Percentiles rank a stretch among this genome's conserved stretches.
Conservation (phyloP, 2,888 invertebrate genomes). For the Diaperis boleti region DNA sequence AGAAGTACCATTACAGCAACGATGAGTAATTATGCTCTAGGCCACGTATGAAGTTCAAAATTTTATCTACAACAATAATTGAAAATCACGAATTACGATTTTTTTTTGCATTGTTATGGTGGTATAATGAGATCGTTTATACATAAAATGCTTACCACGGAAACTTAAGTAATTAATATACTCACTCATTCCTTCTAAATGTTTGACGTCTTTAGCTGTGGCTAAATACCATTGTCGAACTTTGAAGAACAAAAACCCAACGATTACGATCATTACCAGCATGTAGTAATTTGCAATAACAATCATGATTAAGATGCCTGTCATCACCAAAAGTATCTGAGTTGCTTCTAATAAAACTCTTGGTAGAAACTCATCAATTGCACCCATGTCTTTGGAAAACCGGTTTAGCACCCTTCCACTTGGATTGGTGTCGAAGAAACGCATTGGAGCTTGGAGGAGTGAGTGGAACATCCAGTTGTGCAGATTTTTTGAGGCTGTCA, state of each 20-base stretch:
- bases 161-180: too few relatives aligned
- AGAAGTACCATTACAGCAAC: too few relatives aligned
- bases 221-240: slow-evolving; percentile 75
- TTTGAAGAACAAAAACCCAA: slow-evolving; percentile 74
- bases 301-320: slow-evolving; percentile 78
- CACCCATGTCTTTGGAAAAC: slow-evolving; percentile 87
- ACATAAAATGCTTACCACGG: too few relatives aligned
- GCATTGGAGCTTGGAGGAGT: slow-evolving; percentile 72
- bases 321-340: slow-evolving; percentile 73
- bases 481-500: slow-evolving; percentile 79
- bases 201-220: slow-evolving; percentile 79
- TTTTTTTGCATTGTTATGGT: too few relatives aligned
- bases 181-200: slow-evolving; percentile 69
- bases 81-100: too few relatives aligned
- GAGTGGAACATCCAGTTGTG: slow-evolving; percentile 84
- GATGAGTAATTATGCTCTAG: too few relatives aligned
- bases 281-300: slow-evolving; percentile 76
- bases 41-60: too few relatives aligned
- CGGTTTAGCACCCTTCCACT: slow-evolving; percentile 82
- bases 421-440: slow-evolving; percentile 88
- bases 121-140: too few relatives aligned
- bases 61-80: too few relatives aligned
- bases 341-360: slow-evolving; percentile 74
- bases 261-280: slow-evolving; percentile 71
- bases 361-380: slow-evolving; percentile 80